Conservation (phyloP, 2,888 invertebrate genomes). For the Netelia inedita region DNA sequence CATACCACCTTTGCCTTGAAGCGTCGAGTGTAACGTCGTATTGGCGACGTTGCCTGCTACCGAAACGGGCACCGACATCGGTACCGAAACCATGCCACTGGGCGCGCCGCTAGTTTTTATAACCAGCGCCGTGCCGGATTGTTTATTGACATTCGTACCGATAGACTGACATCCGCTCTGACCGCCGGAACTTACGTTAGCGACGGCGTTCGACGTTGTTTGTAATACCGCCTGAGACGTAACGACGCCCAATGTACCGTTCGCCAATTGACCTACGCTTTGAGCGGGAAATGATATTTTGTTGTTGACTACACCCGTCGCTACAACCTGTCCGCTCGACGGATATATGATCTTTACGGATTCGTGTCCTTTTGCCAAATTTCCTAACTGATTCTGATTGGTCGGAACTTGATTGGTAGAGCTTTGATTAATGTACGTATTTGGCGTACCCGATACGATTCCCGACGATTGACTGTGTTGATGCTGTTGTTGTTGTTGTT, state of each 20-base stretch:
- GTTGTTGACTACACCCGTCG: conserved; percentile 86
- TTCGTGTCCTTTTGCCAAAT: conserved; percentile 80
- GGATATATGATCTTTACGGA: conserved; percentile 85
- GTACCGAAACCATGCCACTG: conserved; percentile 84
- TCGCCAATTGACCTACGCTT: conserved; percentile 87
- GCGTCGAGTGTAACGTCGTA: conserved; percentile 77
- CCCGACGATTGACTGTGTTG: conserved; percentile 48
- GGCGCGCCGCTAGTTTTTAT: conserved; percentile 84
- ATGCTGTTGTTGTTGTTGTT: conserved; percentile 43
- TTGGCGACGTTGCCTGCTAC: conserved; percentile 75
- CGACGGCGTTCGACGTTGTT: conserved; percentile 85
- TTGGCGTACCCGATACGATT: conserved; percentile 56
- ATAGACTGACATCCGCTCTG: conserved; percentile 75
- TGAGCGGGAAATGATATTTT: conserved; percentile 89
- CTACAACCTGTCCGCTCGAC: conserved; percentile 81
- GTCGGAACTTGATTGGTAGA: conserved; percentile 67
- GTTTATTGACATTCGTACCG: conserved; percentile 78
- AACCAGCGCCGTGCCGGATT: conserved; percentile 84
- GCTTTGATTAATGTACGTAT: conserved; percentile 75
- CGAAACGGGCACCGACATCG: conserved; percentile 83
- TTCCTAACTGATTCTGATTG: conserved; percentile 45
- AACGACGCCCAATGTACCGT: conserved; percentile 89
- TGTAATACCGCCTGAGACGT: conserved; percentile 86
- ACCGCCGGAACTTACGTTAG: conserved; percentile 70
- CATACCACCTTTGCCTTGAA: conserved; percentile 81